Base-by-base conservation (phyloP, 2,797 vertebrate species). In the Paratrypauchen microcephalus region DNA sequence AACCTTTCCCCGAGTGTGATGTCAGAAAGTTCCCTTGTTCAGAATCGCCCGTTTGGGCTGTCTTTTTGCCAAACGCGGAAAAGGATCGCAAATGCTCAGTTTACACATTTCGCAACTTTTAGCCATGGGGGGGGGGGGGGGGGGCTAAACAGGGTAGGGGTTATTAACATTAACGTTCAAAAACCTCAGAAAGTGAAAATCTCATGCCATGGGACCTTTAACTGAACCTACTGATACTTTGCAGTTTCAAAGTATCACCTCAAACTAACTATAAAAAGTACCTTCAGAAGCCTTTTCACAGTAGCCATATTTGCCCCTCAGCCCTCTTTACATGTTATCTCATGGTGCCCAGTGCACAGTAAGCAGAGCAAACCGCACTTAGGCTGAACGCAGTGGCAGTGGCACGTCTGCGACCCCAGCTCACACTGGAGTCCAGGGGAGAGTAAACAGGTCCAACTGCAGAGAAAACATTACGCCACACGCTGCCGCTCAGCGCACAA, bases 371-470 rank as follows among this genome's bases (percentile, higher is more conserved):
- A 84, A 78, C 70, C 69, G 32, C 55, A 79, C 59, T 61, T 57
- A 16, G 50, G 57, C 47, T 60, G 55, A 55, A 36, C 36, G 21
- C 72, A 67, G 75, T 54, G 69, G 21, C 72, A 67, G 75, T 54
- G 69, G 70, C 60, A 68, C 23, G 56, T 72, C 69, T 66, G 66
- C 58, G 72, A 79, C 88, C 76, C 65, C 1, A 18, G 54, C 68
- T 79, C 71, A 86, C 77, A 79, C 83, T 65, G 73, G 47, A 74
- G 62, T 69, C 72, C 73, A 65, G 69, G 71, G 15, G 54, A 85
- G 69, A 79, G 76, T 88, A 84, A 88, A 88, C 77, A 90, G 70
- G 72, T 61, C 71, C 87, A 90, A 92, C 87, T 87, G 80, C 90
- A 83, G 32, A 74, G 77, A 89, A 91, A 89, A 89, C 87, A 90